These are phyloP conservation scores for Sander vitreus DNA, from an alignment of 2,113 vertebrate genomes.

Conservation along the genomic window DNA sequence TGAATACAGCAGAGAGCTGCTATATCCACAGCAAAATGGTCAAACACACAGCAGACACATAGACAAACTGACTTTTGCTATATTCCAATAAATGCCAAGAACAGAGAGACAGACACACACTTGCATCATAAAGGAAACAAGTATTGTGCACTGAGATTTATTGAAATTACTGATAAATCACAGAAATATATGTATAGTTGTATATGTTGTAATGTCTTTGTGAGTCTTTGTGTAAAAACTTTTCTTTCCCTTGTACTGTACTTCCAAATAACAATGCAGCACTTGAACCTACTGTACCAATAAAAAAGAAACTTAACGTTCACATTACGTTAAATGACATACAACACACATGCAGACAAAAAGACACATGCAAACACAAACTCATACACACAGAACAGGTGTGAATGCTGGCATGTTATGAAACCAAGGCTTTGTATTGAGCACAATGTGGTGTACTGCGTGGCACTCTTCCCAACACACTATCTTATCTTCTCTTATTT, in stretches of 20 bases:
- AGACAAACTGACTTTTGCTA: constrained; percentile 12
- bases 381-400: constrained; percentile 38
- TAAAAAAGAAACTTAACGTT: not conserved
- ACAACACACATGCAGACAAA: not conserved
- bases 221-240: not conserved
- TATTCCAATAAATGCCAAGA: constrained; percentile 9
- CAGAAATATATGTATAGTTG: not conserved
- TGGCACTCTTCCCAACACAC: too few species aligned
- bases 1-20: constrained; percentile 63
- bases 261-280: not conserved
- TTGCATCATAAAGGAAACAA: not conserved
- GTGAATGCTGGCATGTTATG: constrained; percentile 19
- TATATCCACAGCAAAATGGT: constrained; percentile 64
- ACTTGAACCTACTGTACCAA: not conserved
- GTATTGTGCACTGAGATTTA: not conserved
- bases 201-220: not conserved
- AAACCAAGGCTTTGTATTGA: constrained; percentile 14
- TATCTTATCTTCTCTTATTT: not conserved
- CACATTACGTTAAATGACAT: not conserved
- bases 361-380: not conserved
- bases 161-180: not conserved
- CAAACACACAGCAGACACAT: constrained; percentile 38
- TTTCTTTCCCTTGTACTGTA: not conserved
- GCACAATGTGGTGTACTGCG: too few species aligned
- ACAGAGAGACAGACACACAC: constrained; percentile 2